Conservation (phyloP, 2,888 invertebrate species). For the Argyra leucocephala region DNA sequence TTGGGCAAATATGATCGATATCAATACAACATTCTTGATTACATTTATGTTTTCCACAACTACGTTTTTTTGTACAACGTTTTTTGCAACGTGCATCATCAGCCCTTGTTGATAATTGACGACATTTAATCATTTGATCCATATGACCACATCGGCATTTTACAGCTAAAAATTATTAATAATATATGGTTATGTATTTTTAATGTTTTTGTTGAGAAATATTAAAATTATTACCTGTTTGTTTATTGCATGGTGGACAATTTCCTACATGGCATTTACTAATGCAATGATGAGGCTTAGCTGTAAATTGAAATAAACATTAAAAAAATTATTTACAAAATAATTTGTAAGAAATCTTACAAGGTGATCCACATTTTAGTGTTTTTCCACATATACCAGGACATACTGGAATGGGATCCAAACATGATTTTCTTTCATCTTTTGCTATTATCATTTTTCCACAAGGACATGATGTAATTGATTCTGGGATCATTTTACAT, state of each 20-base stretch:
- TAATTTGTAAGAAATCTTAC: constrained; percentile 29
- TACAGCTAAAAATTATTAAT: constrained; percentile 43
- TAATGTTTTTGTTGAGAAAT: not conserved
- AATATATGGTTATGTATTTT: not conserved
- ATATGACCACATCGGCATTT: constrained; percentile 80
- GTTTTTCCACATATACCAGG: constrained; percentile 57
- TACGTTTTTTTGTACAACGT: constrained; percentile 79
- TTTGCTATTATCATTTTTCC: constrained; percentile 51
- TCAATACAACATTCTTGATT: constrained; percentile 81
- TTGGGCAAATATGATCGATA: constrained; percentile 73
- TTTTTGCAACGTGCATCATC: constrained; percentile 77
- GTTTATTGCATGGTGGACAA: constrained; percentile 69
- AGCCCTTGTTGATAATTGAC: constrained; percentile 56
- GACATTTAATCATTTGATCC: constrained; percentile 70
- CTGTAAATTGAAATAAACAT: constrained; percentile 28
- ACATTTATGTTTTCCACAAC: constrained; percentile 84
- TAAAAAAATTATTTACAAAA: constrained; percentile 13
- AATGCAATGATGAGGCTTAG: constrained; percentile 56
- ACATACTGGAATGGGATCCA: constrained; percentile 76
- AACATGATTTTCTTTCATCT: constrained; percentile 55
- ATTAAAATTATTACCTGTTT: constrained; percentile 42
- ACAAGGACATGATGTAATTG: constrained; percentile 64
- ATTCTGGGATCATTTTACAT: constrained; percentile 54
- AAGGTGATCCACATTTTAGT: constrained; percentile 61
- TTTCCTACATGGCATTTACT: constrained; percentile 56